phyloP scores from a whole-genome alignment of 1,140 invertebrate genomes.

The Frieseomelitta varia region DNA sequence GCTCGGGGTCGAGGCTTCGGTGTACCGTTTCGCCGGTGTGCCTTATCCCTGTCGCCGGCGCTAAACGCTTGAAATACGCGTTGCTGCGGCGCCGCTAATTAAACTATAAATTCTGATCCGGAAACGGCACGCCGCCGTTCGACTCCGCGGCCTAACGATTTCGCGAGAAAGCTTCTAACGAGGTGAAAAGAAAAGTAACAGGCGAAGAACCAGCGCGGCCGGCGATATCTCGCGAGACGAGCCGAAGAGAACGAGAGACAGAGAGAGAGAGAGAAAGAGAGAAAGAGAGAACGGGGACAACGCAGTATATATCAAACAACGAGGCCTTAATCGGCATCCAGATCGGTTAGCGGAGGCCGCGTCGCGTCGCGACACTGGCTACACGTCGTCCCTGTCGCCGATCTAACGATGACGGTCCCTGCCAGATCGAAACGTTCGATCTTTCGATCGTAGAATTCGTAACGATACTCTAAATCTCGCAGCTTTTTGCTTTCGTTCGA shows the following conservation, averaged over 20 bases:
- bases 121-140: constrained; percentile 26
- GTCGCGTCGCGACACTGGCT: constrained; percentile 15
- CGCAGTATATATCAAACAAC: constrained; percentile 38
- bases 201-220: background rate
- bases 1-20: no score
- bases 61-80: constrained; percentile 37
- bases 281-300: background rate
- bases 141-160: constrained; percentile 41
- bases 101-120: constrained; percentile 50
- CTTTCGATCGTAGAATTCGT: background rate
- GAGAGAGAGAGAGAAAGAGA: no score
- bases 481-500: background rate
- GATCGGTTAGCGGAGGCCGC: constrained; percentile 44
- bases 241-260: background rate
- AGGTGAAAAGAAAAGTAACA: constrained; percentile 45
- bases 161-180: constrained; percentile 43
- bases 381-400: constrained; percentile 8
- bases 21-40: background rate
- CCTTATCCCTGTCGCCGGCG: constrained; percentile 15
- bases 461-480: background rate
- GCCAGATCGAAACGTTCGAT: background rate
- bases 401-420: background rate
- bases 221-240: constrained; percentile 6
- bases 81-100: constrained; percentile 37
- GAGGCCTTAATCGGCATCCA: constrained; percentile 41